phyloP scores from a whole-genome alignment of 2,797 vertebrate species.

The Falco rusticolus region DNA sequence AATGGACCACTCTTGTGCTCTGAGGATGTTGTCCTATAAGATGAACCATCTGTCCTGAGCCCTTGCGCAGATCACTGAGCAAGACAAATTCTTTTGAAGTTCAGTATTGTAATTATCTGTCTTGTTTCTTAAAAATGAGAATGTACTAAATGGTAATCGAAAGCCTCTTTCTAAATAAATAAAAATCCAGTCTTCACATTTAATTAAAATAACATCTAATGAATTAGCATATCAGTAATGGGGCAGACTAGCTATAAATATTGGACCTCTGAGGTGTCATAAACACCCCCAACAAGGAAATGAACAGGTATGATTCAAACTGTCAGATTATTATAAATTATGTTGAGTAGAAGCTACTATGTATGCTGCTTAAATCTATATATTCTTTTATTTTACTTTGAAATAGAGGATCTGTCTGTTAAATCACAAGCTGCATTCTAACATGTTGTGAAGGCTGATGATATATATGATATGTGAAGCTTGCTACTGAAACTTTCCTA shows the following conservation, averaged over 20 bases:
- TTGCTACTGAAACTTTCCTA: background rate
- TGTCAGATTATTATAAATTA: conserved; percentile 43
- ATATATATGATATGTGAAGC: background rate
- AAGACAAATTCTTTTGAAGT: background rate
- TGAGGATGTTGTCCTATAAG: background rate
- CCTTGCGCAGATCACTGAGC: background rate
- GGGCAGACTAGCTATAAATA: conserved; percentile 22
- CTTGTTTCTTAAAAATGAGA: conserved; percentile 41
- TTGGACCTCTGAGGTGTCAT: conserved; percentile 4
- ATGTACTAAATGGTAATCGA: conserved; percentile 51
- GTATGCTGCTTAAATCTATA: conserved; percentile 14
- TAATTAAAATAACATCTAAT: conserved; percentile 44
- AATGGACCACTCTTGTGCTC: background rate
- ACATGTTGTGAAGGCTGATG: background rate
- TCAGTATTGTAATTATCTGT: background rate
- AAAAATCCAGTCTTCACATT: conserved; percentile 44
- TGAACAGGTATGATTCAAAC: conserved; percentile 62
- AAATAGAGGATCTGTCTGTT: background rate
- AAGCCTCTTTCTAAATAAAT: conserved; percentile 63
- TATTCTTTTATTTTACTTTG: background rate
- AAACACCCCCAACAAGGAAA: conserved; percentile 48
- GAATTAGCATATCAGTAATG: conserved; percentile 12
- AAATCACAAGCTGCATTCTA: background rate
- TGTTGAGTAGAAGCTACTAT: conserved; percentile 9
- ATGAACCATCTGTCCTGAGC: background rate